Percentiles rank a stretch among this genome's conserved stretches.
These are phyloP conservation scores for Ondatra zibethicus DNA, from an alignment of 2,113 vertebrate species.

Conservation along the genomic window DNA sequence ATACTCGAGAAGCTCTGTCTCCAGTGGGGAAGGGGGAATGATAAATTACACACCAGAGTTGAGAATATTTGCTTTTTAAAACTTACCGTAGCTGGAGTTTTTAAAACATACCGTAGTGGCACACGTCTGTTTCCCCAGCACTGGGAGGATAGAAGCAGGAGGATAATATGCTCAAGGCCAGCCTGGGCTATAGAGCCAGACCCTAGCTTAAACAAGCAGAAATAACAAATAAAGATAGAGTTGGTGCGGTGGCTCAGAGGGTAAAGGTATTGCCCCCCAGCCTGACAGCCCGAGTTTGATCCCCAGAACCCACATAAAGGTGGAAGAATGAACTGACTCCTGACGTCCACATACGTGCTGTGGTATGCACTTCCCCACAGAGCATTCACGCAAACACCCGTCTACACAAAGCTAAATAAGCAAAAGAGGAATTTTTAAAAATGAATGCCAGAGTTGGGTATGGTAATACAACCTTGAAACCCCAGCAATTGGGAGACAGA, in stretches of 20 bases:
- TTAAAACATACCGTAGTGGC: neutral
- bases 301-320: neutral
- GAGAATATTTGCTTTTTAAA: conserved; percentile 28
- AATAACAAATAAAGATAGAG: neutral
- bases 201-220: neutral
- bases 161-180: neutral
- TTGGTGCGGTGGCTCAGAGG: neutral
- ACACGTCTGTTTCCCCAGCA: neutral
- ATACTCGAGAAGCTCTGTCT: neutral
- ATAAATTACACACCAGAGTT: conserved; percentile 14
- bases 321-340: neutral
- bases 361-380: neutral
- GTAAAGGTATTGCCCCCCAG: neutral
- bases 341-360: neutral
- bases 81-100: neutral
- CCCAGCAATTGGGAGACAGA: neutral
- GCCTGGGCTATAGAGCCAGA: neutral
- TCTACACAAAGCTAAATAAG: neutral
- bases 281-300: neutral
- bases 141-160: neutral
- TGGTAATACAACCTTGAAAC: neutral
- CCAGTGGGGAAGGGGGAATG: neutral
- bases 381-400: neutral
- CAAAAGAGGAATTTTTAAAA: neutral
- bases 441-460: neutral